Evolutionary conservation across 2,888 invertebrate species (phyloP), one percentile per base, ranked within the genome.

Genomic region (Pristionchus fissidentatus): DNA sequence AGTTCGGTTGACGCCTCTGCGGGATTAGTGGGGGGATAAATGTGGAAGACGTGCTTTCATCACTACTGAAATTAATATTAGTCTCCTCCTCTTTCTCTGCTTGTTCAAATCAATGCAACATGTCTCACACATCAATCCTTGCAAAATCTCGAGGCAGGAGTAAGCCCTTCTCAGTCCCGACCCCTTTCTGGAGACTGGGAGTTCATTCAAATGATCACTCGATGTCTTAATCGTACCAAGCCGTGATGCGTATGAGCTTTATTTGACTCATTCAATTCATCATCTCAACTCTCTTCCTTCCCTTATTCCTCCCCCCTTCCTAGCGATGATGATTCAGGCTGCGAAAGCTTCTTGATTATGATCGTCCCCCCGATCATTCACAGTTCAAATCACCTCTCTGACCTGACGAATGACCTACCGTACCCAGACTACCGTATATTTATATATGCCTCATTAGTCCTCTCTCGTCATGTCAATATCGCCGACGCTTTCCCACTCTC

Each of bases 151-250:
- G n/a, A n/a, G n/a, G n/a, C n/a, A n/a, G n/a, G n/a, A n/a, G n/a
- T n/a, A n/a, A n/a, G n/a, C n/a, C n/a, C n/a, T n/a, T n/a, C n/a
- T n/a, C n/a, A n/a, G n/a, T n/a, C n/a, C n/a, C n/a, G n/a, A n/a
- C n/a, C n/a, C n/a, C n/a, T n/a, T n/a, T n/a, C n/a, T n/a, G n/a
- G n/a, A n/a, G n/a, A n/a, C n/a, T n/a, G n/a, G n/a, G n/a, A n/a
- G n/a, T n/a, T 66, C 62, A 32, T 41, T 70, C 70, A 15, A 70
- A 41, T 41, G 38, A n/a, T 66, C 22, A 41, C 70, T 22, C n/a
- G n/a, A n/a, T n/a, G n/a, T n/a, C n/a, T n/a, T n/a, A n/a, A n/a
- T 62, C 70, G 70, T 70, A 26, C 70, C 70, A 43, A 70, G 70
- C 70, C 70, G 70, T 70, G 43, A 41, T 70, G 70, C 38, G 26